These are phyloP conservation scores for Clamator glandarius DNA, from an alignment of 2,797 vertebrate genomes.

Conservation along the genomic window DNA sequence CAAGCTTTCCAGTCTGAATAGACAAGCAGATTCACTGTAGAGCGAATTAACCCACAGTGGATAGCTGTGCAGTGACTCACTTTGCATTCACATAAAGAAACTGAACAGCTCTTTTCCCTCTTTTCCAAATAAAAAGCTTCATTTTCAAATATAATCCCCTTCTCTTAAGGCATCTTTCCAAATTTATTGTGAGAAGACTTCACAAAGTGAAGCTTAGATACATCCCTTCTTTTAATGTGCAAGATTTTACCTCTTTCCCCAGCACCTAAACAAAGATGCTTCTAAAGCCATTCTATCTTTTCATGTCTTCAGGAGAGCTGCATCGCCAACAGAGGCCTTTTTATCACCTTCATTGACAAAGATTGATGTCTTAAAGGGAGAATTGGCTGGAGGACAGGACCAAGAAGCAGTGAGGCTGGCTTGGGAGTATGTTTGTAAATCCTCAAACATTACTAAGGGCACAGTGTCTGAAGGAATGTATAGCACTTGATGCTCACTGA, in stretches of 20 bases:
- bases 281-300: background rate
- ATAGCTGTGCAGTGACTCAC: conserved; percentile 70
- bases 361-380: background rate
- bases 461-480: background rate
- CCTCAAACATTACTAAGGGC: background rate
- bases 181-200: background rate
- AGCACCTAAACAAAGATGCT: background rate
- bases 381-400: background rate
- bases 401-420: background rate
- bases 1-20: conserved; percentile 55
- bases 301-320: background rate
- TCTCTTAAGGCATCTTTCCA: background rate
- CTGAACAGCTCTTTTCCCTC: background rate
- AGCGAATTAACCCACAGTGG: conserved; percentile 63
- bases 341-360: background rate
- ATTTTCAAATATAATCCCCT: background rate
- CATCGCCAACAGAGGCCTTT: background rate
- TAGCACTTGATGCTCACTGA: background rate
- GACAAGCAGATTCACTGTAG: conserved; percentile 48
- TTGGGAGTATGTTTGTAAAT: background rate
- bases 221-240: background rate
- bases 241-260: background rate
- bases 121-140: background rate
- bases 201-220: background rate
- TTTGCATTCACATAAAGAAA: background rate